A percentile compares a stretch with the other conserved stretches of the same genome.
These are phyloP conservation scores for Antheraea yamamai DNA, from an alignment of 2,888 invertebrate species.

Conservation along the genomic window DNA sequence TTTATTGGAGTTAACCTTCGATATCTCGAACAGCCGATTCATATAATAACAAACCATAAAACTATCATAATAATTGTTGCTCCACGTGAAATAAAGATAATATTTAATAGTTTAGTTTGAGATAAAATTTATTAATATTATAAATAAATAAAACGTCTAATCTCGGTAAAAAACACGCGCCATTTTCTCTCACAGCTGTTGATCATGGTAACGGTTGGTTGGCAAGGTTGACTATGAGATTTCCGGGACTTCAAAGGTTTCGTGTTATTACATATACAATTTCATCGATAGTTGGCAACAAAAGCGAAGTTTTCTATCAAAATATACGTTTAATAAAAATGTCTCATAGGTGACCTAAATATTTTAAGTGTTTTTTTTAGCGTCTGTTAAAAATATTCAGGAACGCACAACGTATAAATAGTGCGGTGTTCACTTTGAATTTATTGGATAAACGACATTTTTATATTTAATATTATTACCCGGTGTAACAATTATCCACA, in stretches of 20 bases:
- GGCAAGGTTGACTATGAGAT: slow-evolving; percentile 3
- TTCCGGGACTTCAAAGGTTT: slow-evolving; percentile 10
- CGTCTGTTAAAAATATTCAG: background rate
- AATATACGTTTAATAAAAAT: background rate
- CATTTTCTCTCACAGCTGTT: slow-evolving; percentile 9
- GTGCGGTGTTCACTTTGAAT: background rate
- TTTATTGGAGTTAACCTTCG: background rate
- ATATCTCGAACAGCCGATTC: background rate
- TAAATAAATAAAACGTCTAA: slow-evolving; percentile 12
- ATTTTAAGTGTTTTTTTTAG: background rate
- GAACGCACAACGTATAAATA: background rate
- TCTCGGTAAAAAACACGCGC: background rate
- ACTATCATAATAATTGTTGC: slow-evolving; percentile 5
- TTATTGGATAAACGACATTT: background rate
- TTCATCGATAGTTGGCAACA: slow-evolving; percentile 3
- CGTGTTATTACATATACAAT: background rate
- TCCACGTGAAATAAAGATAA: slow-evolving; percentile 6
- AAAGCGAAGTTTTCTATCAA: background rate
- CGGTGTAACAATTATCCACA: too few relatives aligned
- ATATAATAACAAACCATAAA: slow-evolving; percentile 9
- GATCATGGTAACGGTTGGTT: slow-evolving; percentile 5
- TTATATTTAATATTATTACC: background rate
- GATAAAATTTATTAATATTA: slow-evolving; percentile 10
- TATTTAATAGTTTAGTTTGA: slow-evolving; percentile 5
- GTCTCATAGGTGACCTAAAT: slow-evolving; percentile 9